Percentiles rank a stretch among this genome's conserved stretches.
phyloP scores from a whole-genome alignment of 2,797 vertebrate species.

The Schizothorax lantsangensis region DNA sequence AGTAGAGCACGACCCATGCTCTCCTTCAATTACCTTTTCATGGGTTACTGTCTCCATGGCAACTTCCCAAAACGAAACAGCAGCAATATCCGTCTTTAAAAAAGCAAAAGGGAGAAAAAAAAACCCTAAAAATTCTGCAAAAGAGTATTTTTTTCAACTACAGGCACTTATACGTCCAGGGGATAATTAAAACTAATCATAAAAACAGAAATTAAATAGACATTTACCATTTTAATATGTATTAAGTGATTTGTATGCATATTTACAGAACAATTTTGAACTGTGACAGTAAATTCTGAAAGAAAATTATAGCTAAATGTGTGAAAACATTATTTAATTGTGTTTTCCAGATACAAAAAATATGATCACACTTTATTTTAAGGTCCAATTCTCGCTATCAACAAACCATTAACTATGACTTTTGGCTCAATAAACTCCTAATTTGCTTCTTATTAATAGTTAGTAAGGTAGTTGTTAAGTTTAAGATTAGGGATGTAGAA shows the following conservation, averaged over 20 bases:
- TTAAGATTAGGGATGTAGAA: neutral
- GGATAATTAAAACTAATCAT: neutral
- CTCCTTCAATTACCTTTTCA: constrained; percentile 56
- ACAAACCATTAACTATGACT: neutral
- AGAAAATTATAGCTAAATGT: neutral
- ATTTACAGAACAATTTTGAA: neutral
- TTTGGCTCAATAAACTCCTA: no score
- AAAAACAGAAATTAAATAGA: neutral
- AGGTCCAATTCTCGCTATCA: neutral
- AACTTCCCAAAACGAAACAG: constrained; percentile 66
- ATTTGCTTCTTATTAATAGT: neutral
- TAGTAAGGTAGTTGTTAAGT: neutral
- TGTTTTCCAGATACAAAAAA: neutral
- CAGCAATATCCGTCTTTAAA: constrained; percentile 14
- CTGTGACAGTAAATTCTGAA: neutral
- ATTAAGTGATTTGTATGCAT: neutral
- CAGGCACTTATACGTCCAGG: neutral
- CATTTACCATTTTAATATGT: neutral
- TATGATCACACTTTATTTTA: neutral
- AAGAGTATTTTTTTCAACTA: constrained; percentile 20
- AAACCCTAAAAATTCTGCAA: neutral
- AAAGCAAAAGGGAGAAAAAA: neutral
- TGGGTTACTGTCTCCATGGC: constrained; percentile 72
- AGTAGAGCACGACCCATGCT: constrained; percentile 31
- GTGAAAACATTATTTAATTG: neutral